Evolutionary conservation across 2,113 vertebrate species (phyloP), one percentile per base, ranked within the genome.

Genomic region (Microtus richardsoni): DNA sequence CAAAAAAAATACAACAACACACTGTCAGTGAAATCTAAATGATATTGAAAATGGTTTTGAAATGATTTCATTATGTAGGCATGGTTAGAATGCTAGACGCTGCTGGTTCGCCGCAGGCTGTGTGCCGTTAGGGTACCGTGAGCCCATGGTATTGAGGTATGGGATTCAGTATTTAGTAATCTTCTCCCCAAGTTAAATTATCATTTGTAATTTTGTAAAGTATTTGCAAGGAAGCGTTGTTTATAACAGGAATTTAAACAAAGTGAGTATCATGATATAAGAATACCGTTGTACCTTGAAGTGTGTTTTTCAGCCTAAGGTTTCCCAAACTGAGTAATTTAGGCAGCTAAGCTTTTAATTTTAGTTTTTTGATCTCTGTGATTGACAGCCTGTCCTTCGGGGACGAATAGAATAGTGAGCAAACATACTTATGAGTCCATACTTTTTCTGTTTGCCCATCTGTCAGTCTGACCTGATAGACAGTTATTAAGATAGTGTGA

Each of bases 21-120:
- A 97, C 85, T 96, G 14, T 39, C 75, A 92, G 9, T 91, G 89
- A 95, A 96, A 91, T 97, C 86, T 82, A 95, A 95, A 95, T 97
- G 96, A 96, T 91, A 97, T 88, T 97, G 70, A 98, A 39, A 94
- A 96, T 97, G 92, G 88, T 95, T 98, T 97, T 97, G 93, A 91
- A 97, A 94, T 92, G 89, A 91, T 98, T 98, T 97, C 95, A 97
- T 77, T 96, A 95, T 62, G 89, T 95, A 80, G 74, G 85, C 52
- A 88, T 4, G 26, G 93, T 96, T 92, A 60, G 97, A 96, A 97
- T 94, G 94, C 91, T 96, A 84, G 93, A 96, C 93, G 94, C 87
- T 5, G 96, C 87, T 5, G 0, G 95, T 96, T 97, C 92, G 95
- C 96, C 91, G 95, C 60, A 95, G 92, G 93, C 89, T 97, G 70